phyloP scores from a whole-genome alignment of 2,888 invertebrate genomes.

The Salticus scenicus region DNA sequence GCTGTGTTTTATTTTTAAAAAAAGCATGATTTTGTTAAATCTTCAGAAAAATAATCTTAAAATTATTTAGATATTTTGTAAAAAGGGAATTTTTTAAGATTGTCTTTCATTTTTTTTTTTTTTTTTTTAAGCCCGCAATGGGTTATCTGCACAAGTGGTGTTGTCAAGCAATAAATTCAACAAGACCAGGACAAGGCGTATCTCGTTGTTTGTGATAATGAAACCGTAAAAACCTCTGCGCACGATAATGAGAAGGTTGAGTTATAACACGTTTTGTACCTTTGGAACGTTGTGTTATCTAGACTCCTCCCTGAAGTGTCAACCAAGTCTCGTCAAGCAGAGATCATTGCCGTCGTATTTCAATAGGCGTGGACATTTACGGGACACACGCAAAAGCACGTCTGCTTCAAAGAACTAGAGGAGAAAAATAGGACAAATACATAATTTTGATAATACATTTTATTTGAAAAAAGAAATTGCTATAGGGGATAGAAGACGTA shows the following conservation, averaged over 20 bases:
- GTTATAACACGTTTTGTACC: neutral
- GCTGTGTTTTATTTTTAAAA: too few relatives aligned
- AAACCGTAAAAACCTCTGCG: conserved; percentile 11
- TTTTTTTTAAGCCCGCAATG: neutral
- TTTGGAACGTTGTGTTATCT: neutral
- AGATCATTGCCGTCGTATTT: neutral
- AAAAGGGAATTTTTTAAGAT: too few relatives aligned
- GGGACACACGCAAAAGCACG: too few relatives aligned
- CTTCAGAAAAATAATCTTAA: too few relatives aligned
- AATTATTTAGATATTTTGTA: too few relatives aligned
- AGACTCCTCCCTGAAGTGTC: neutral
- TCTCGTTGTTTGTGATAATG: neutral
- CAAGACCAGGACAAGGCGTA: neutral
- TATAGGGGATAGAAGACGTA: too few relatives aligned
- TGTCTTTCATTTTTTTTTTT: too few relatives aligned
- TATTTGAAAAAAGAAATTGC: too few relatives aligned
- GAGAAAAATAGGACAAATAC: too few relatives aligned
- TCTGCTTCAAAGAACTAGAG: too few relatives aligned
- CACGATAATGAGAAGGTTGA: conserved; percentile 9
- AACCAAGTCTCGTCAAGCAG: neutral
- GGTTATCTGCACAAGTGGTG: neutral
- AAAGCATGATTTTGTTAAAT: too few relatives aligned
- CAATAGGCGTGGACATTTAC: conserved; percentile 9
- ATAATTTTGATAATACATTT: too few relatives aligned
- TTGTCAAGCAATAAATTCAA: conserved; percentile 3